Evolutionary conservation across 1,140 invertebrate genomes (phyloP).

Genomic region (Trialeurodes vaporariorum): DNA sequence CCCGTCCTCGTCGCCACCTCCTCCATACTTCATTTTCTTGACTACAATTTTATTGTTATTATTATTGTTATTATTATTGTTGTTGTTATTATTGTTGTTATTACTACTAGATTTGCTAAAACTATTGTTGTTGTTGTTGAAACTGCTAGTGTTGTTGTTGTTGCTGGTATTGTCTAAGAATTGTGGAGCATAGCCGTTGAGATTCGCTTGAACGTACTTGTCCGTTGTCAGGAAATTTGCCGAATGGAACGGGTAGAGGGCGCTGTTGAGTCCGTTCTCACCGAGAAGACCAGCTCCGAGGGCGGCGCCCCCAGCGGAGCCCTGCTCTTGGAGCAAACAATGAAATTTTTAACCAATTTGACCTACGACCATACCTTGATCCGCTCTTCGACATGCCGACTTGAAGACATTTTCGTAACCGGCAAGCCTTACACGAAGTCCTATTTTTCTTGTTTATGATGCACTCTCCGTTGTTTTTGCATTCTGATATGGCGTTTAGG

Average conservation of each 20-base stretch:
- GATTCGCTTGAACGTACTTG: conserved; percentile 35
- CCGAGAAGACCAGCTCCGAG: not conserved
- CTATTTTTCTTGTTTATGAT: conserved; percentile 93
- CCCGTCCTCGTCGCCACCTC: conserved; percentile 38
- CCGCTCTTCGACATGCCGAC: conserved; percentile 97
- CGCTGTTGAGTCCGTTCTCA: conserved; percentile 8
- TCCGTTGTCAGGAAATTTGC: conserved; percentile 30
- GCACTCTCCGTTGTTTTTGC: conserved; percentile 86
- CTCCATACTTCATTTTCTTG: conserved; percentile 37
- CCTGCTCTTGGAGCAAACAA: conserved; percentile 42
- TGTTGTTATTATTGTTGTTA: conserved; percentile 3
- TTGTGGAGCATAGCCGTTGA: conserved; percentile 36
- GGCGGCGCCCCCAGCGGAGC: conserved; percentile 8
- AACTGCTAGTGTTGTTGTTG: conserved; percentile 30
- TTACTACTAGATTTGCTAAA: conserved; percentile 20
- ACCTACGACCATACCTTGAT: conserved; percentile 74
- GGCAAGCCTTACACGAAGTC: conserved; percentile 89
- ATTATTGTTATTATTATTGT: conserved; percentile 10
- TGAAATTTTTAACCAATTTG: conserved; percentile 64
- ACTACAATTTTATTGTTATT: conserved; percentile 26
- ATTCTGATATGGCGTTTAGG: conserved; percentile 74
- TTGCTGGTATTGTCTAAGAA: conserved; percentile 28
- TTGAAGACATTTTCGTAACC: conserved; percentile 79
- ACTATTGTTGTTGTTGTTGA: conserved; percentile 31
- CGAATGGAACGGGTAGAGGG: conserved; percentile 21